A percentile compares a stretch with the other conserved stretches of the same genome.
Evolutionary conservation across 2,113 vertebrate species (phyloP).

Genomic region (Poecilia latipinna): DNA sequence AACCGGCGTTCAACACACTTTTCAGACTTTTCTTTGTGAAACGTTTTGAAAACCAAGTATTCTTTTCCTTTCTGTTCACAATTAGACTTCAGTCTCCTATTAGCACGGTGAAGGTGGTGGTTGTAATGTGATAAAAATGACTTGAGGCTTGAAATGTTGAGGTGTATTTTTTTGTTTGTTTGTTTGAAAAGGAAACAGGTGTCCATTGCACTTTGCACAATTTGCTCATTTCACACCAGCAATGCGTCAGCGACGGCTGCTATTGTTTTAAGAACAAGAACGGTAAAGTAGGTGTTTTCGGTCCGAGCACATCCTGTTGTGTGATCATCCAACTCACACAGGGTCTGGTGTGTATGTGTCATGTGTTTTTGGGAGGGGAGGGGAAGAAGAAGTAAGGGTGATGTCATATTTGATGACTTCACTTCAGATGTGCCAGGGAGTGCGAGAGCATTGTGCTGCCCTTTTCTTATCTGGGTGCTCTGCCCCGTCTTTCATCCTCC

Average conservation of each 20-base stretch:
- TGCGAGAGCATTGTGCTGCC: constrained; percentile 50
- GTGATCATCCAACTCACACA: constrained; percentile 19
- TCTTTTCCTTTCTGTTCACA: too few species aligned
- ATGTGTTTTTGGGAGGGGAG: constrained; percentile 37
- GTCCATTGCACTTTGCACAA: not conserved
- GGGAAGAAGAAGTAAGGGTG: constrained; percentile 39
- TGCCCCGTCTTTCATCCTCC: constrained; percentile 27
- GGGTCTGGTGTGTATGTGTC: constrained; percentile 10
- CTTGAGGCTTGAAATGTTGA: not conserved
- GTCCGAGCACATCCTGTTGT: constrained; percentile 29
- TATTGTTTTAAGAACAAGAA: constrained; percentile 15
- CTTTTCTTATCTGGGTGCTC: constrained; percentile 44
- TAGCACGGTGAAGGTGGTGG: not conserved
- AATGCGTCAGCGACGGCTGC: constrained; percentile 9
- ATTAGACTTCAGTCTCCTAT: too few species aligned
- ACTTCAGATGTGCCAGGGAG: constrained; percentile 56
- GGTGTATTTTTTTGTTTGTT: not conserved
- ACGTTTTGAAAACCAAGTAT: not conserved
- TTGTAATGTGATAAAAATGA: not conserved
- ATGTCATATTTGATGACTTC: constrained; percentile 76
- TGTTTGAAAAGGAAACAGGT: not conserved
- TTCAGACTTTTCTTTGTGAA: not conserved
- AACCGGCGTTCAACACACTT: too few species aligned
- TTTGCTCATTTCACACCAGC: not conserved
- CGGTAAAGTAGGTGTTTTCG: not conserved